Evolutionary conservation across 2,888 invertebrate species (phyloP).

Genomic region (Metellina segmentata): DNA sequence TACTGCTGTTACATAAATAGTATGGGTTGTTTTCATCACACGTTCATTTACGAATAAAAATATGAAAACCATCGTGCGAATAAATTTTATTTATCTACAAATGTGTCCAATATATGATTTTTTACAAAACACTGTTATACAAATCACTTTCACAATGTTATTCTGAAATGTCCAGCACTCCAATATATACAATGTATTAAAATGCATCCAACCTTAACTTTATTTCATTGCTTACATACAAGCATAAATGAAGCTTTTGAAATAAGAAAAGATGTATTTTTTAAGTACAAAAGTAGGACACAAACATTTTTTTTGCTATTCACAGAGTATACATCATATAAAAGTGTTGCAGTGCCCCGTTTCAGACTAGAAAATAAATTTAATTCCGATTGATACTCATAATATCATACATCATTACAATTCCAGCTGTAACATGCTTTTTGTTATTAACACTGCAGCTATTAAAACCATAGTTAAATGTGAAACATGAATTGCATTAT

Average conservation of each 20-base stretch:
- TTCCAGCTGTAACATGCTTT: too few species aligned
- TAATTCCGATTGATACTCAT: too few species aligned
- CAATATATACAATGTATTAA: conserved; percentile 48
- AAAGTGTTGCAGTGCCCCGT: too few species aligned
- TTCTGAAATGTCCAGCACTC: conserved; percentile 69
- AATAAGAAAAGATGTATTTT: not conserved
- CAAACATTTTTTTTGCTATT: not conserved
- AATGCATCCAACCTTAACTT: not conserved
- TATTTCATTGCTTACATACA: not conserved
- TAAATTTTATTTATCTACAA: conserved; percentile 75
- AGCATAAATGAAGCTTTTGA: not conserved
- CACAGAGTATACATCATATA: too few species aligned
- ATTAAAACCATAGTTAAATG: too few species aligned
- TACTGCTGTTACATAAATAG: too few species aligned
- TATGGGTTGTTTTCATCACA: not conserved
- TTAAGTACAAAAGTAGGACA: not conserved
- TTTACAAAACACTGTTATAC: conserved; percentile 70
- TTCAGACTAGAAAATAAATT: too few species aligned
- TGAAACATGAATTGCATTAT: too few species aligned
- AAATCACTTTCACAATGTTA: conserved; percentile 59
- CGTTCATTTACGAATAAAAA: not conserved
- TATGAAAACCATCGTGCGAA: conserved; percentile 52
- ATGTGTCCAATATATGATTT: conserved; percentile 63
- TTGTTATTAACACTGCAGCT: too few species aligned
- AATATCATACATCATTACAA: too few species aligned